Evolutionary conservation across 2,797 vertebrate species (phyloP).

Genomic region (Nyctibius grandis): DNA sequence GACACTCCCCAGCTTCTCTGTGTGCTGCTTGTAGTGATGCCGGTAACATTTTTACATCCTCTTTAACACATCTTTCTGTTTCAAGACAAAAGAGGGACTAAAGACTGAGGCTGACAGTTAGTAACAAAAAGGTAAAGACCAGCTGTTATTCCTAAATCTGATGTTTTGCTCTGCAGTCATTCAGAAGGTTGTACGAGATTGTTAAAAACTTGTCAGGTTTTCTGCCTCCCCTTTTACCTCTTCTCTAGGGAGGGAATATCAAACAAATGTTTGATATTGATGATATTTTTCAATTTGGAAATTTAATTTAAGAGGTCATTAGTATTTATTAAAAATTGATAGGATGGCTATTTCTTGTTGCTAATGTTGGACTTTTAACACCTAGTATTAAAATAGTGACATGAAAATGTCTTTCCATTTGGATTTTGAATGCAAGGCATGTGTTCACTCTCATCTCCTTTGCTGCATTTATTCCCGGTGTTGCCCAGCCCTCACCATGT

Average conservation of each 20-base stretch:
- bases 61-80: background rate
- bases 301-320: background rate
- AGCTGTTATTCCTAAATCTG: background rate
- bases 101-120: background rate
- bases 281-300: background rate
- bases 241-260: too few species aligned
- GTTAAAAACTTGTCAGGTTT: background rate
- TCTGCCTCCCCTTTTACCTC: background rate
- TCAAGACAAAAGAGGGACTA: background rate
- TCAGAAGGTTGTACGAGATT: background rate
- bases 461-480: background rate
- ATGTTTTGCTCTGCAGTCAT: background rate
- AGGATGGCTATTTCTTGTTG: background rate
- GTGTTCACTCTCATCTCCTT: background rate
- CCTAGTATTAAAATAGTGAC: background rate
- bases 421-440: background rate
- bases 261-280: background rate
- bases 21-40: background rate
- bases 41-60: background rate
- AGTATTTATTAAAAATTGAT: constrained; percentile 32
- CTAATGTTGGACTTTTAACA: background rate
- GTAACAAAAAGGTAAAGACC: background rate
- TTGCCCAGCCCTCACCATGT: background rate
- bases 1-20: background rate
- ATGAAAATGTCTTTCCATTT: background rate